Base-by-base conservation (phyloP, 2,797 vertebrate species). In the Neostethus bicornis region DNA sequence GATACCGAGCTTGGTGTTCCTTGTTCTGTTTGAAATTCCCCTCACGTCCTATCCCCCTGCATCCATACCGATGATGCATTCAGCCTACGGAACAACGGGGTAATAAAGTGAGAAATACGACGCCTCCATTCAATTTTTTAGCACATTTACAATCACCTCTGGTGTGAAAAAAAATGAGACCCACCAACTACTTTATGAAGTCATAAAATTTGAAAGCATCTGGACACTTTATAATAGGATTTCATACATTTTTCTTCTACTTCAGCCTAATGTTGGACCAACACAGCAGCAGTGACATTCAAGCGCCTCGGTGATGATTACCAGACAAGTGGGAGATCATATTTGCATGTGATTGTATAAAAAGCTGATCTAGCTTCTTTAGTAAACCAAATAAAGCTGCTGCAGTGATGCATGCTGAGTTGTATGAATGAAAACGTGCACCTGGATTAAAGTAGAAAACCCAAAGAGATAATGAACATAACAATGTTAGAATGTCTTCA, bases 281-380 rank as follows among this genome's bases (percentile, higher is more conserved):
- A 35, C 2, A 29, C 26, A 51, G 39, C 54, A 24, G 25, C 41
- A 14, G 35, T 25, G 16, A 49, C 34, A 59, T 43, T 35, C 2
- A 20, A 34, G 19, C 11, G n/a, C 47, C 24, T 37, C 2, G 16
- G 45, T 17, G 7, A 52, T 45, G 46, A 54, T 39, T 13, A 57
- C 2, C 43, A 20, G 34, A 38, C 34, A 23, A 43, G 24, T 24
- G 29, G 61, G 35, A 53, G 21, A 50, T 60, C 8, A 5, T 23
- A 69, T 60, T 7, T 34, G 16, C 17, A 38, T n/a, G 21, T 25
- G 2, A 38, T 58, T 56, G 8, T 17, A 2, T 11, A 19, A 51
- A 61, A 24, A 31, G 70, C 34, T 58, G 63, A 71, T 59, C 4
- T 20, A 31, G 35, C 32, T 21, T 2, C 50, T 54, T 46, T 4